These are phyloP conservation scores for Dolomedes plantarius DNA, from an alignment of 2,888 invertebrate genomes.

Conservation along the genomic window DNA sequence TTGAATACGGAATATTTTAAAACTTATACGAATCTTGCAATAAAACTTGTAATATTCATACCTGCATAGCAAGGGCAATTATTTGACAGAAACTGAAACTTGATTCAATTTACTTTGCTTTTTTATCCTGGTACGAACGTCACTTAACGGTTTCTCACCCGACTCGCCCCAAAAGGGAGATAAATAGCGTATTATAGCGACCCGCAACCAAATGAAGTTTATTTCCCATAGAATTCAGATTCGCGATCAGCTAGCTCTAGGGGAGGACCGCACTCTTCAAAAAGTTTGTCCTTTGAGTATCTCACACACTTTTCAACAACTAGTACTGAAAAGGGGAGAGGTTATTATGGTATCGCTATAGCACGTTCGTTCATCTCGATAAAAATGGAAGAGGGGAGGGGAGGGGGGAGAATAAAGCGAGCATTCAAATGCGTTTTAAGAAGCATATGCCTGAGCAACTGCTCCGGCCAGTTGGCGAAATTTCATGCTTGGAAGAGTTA, in stretches of 20 bases:
- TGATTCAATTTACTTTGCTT: too few species aligned
- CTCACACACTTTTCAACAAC: slow-evolving; percentile 50
- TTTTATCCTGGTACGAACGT: too few species aligned
- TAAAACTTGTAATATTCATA: too few species aligned
- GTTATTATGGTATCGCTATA: slow-evolving; percentile 30
- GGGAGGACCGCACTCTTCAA: slow-evolving; percentile 22
- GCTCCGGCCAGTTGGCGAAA: slow-evolving; percentile 5
- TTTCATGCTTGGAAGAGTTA: neutral
- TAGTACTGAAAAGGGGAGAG: slow-evolving; percentile 19
- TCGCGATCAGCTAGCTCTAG: too few species aligned
- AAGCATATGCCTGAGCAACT: neutral
- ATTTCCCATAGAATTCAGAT: slow-evolving; percentile 22
- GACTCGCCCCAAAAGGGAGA: neutral
- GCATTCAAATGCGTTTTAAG: neutral
- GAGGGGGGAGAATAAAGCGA: neutral
- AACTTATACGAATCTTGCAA: too few species aligned
- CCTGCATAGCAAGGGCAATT: too few species aligned
- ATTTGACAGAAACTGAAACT: too few species aligned
- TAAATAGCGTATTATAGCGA: neutral
- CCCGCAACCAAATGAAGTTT: neutral
- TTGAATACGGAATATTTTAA: too few species aligned
- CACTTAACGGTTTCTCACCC: too few species aligned
- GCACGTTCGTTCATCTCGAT: slow-evolving; percentile 21
- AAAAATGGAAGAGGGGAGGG: slow-evolving; percentile 8
- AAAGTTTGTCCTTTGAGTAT: slow-evolving; percentile 35